phyloP scores from a whole-genome alignment of 2,797 vertebrate genomes.

The Coregonus suidteri region DNA sequence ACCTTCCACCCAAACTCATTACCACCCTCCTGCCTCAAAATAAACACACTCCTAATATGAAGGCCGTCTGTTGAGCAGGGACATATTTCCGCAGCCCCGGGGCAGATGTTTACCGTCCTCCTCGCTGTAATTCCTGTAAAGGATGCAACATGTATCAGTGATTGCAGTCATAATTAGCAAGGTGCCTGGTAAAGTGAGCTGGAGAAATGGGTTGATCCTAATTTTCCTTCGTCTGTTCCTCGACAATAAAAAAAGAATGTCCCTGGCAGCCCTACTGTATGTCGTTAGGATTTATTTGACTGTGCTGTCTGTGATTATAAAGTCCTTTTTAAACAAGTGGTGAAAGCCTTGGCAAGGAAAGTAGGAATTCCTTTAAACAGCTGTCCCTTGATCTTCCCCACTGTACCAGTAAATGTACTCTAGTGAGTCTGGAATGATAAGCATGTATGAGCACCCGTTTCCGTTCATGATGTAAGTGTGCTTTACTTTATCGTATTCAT shows the following conservation, averaged over 20 bases:
- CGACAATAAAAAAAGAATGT: constrained; percentile 7
- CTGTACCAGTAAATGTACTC: constrained; percentile 11
- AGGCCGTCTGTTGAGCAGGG: constrained; percentile 78
- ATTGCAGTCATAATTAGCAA: constrained; percentile 72
- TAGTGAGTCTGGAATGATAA: background rate
- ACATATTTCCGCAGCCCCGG: constrained; percentile 66
- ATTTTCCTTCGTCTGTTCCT: constrained; percentile 66
- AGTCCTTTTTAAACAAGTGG: constrained; percentile 48
- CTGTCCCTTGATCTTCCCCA: constrained; percentile 50
- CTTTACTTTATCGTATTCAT: background rate
- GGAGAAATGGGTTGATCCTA: constrained; percentile 74
- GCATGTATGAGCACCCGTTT: background rate
- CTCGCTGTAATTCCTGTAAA: constrained; percentile 70
- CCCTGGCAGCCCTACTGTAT: constrained; percentile 58
- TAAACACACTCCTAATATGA: constrained; percentile 69
- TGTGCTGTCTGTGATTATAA: constrained; percentile 71
- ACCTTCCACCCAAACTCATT: constrained; percentile 19
- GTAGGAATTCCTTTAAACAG: constrained; percentile 56
- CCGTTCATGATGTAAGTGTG: too few species aligned
- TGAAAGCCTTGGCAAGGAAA: constrained; percentile 59
- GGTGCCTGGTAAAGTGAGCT: constrained; percentile 76
- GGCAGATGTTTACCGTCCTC: constrained; percentile 71
- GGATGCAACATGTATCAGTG: constrained; percentile 74
- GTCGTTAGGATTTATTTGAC: constrained; percentile 65
- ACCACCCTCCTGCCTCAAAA: constrained; percentile 44